Base-by-base conservation (phyloP, 2,797 vertebrate genomes). In the Lycodopsis pacificus region DNA sequence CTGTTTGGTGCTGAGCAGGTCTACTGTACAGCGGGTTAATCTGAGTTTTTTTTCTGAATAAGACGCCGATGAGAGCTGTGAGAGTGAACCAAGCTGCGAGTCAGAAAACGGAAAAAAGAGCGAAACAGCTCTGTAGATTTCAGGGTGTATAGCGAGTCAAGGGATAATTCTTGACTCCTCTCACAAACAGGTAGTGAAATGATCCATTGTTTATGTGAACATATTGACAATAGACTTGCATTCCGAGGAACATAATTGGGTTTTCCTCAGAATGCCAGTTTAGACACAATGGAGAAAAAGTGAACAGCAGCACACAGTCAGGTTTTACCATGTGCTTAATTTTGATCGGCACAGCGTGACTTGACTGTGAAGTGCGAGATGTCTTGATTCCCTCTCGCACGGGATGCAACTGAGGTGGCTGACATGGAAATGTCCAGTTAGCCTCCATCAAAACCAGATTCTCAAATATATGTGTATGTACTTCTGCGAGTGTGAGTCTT, bases 361-460 rank as follows among this genome's bases (percentile, higher is more conserved):
- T 77, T 82, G 66, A 76, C 62, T 64, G 19, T 46, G 38, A 64
- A 36, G 17, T 58, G 65, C 51, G 71, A 48, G 20, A 73, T 44
- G 22, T 67, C 65, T 61, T 57, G 22, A 77, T 30, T 76, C 44
- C 20, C 0, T 4, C 70, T 77, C 65, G 83, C 71, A 49, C 25
- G 49, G n/a, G 42, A 78, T 88, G 86, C 65, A 83, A 89, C 84
- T 79, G 69, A 85, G 62, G 59, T 85, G 70, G 69, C 53, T 59
- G 72, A 42, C 53, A 40, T 44, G 32, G 30, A 74, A 54, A 56
- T 15, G 68, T 80, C 56, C 27, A 11, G 19, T 61, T 38, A 67
- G 30, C 38, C 44, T 68, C 34, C 22, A 64, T 82, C 40, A 83
- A 48, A 51, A 56, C 49, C 49, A 32, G 34, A 66, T 53, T 73